phyloP scores from a whole-genome alignment of 2,888 invertebrate species.

The Drosophila imparisetae region DNA sequence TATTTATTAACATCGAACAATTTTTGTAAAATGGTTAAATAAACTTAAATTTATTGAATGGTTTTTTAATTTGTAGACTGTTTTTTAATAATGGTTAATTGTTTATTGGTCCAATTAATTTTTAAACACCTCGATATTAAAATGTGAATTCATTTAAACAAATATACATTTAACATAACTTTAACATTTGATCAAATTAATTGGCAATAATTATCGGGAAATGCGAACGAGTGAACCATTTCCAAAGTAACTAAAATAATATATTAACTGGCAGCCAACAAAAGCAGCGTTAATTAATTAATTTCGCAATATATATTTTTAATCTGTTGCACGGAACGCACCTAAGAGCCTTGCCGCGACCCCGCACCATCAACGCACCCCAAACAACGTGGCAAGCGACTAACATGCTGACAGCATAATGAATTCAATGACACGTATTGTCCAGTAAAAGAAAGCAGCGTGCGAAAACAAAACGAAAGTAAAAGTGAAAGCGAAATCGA shows the following conservation, averaged over 20 bases:
- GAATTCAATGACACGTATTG: slow-evolving; percentile 75
- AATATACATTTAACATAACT: slow-evolving; percentile 3
- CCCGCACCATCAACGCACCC: background rate
- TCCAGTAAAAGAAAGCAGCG: slow-evolving; percentile 31
- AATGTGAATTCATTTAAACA: slow-evolving; percentile 7
- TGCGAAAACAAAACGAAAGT: slow-evolving; percentile 41
- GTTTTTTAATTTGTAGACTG: background rate
- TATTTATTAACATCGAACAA: too few species aligned
- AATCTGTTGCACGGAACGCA: slow-evolving; percentile 37
- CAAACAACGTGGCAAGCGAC: slow-evolving; percentile 5
- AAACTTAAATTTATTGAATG: slow-evolving; percentile 14
- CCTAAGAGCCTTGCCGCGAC: slow-evolving; percentile 11
- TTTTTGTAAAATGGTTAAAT: background rate
- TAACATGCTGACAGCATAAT: slow-evolving; percentile 67
- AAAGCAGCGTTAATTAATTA: slow-evolving; percentile 65
- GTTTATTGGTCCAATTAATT: slow-evolving; percentile 24
- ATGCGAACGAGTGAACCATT: slow-evolving; percentile 9
- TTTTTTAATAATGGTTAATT: background rate
- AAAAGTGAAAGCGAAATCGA: slow-evolving; percentile 18
- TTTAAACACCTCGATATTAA: slow-evolving; percentile 2
- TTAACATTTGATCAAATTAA: slow-evolving; percentile 25
- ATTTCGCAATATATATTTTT: slow-evolving; percentile 59
- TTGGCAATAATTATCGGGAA: slow-evolving; percentile 28
- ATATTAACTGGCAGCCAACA: slow-evolving; percentile 46
- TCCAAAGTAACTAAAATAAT: background rate